Percentiles rank a stretch among this genome's conserved stretches.
Evolutionary conservation across 2,797 vertebrate species (phyloP).

Genomic region (Podarcis lilfordi): DNA sequence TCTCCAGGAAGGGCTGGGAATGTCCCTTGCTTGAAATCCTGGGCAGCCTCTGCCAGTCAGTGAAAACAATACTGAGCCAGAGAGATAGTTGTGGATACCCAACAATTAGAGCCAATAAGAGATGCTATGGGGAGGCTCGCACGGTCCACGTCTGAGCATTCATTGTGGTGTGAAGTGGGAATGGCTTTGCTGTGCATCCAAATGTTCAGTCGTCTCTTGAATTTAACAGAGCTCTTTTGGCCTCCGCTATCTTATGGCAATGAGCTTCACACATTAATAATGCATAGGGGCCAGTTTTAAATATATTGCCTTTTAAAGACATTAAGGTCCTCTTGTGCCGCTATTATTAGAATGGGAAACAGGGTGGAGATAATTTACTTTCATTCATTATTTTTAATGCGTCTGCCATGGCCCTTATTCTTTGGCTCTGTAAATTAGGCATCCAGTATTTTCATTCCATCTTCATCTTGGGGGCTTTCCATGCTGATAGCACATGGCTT

Average conservation of each 20-base stretch:
- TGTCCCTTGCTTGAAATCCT: no score
- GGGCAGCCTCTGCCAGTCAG: no score
- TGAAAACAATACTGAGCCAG: no score
- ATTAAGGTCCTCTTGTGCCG: constrained; percentile 8
- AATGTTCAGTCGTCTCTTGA: not conserved
- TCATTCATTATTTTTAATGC: constrained; percentile 42
- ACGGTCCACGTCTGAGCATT: not conserved
- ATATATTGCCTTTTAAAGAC: constrained; percentile 23
- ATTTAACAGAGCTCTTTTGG: not conserved
- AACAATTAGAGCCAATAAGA: not conserved
- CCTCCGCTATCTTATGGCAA: fast-evolving
- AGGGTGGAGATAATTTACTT: constrained; percentile 13
- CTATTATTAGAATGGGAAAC: constrained; percentile 38
- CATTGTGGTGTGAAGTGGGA: fast-evolving
- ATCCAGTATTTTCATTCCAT: not conserved
- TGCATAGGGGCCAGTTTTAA: not conserved
- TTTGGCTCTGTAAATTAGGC: constrained; percentile 14
- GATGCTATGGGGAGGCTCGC: fast-evolving
- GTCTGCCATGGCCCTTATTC: constrained; percentile 17
- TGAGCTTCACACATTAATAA: not conserved
- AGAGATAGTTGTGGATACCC: not conserved
- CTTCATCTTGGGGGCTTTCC: constrained; percentile 14
- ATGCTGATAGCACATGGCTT: not conserved
- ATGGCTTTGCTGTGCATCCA: not conserved
- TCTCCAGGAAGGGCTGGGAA: no score